Conservation (phyloP, 2,797 vertebrate species). For the Pagetopsis macropterus region DNA sequence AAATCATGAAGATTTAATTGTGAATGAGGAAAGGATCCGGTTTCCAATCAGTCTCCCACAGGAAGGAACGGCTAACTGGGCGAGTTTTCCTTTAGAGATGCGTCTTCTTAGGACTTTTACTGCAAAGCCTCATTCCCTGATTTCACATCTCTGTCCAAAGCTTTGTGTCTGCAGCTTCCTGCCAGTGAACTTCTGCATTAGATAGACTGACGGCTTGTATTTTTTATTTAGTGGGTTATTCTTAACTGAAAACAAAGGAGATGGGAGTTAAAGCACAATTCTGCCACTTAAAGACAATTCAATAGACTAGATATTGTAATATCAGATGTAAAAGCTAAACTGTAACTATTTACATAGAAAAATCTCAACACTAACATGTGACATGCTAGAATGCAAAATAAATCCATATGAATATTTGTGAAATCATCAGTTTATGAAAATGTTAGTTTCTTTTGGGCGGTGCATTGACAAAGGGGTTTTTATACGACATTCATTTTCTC, state of each 20-base stretch:
- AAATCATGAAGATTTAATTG: background rate
- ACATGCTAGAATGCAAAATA: conserved; percentile 96
- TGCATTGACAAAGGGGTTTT: conserved; percentile 91
- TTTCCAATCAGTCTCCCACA: background rate
- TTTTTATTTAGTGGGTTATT: conserved; percentile 88
- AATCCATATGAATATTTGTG: conserved; percentile 95
- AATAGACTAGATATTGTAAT: conserved; percentile 88
- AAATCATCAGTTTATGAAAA: conserved; percentile 93
- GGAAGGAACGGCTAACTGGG: background rate
- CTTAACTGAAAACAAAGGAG: conserved; percentile 91
- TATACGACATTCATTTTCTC: conserved; percentile 89
- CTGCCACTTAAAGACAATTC: conserved; percentile 93
- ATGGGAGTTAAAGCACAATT: conserved; percentile 99
- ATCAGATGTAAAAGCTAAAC: conserved; percentile 92
- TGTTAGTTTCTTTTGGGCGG: conserved; percentile 92
- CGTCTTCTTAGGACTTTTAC: conserved; percentile 66
- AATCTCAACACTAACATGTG: conserved; percentile 90
- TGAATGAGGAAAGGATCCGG: background rate
- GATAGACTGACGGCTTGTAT: conserved; percentile 93
- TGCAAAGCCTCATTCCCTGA: conserved; percentile 84
- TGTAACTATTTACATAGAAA: conserved; percentile 95
- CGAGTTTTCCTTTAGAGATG: conserved; percentile 66
- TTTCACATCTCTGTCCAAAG: conserved; percentile 86
- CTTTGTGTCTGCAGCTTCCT: conserved; percentile 94
- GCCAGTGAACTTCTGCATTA: conserved; percentile 93